A percentile compares a stretch with the other conserved stretches of the same genome.
phyloP scores from a whole-genome alignment of 2,113 vertebrate species.

The Bufo gargarizans region DNA sequence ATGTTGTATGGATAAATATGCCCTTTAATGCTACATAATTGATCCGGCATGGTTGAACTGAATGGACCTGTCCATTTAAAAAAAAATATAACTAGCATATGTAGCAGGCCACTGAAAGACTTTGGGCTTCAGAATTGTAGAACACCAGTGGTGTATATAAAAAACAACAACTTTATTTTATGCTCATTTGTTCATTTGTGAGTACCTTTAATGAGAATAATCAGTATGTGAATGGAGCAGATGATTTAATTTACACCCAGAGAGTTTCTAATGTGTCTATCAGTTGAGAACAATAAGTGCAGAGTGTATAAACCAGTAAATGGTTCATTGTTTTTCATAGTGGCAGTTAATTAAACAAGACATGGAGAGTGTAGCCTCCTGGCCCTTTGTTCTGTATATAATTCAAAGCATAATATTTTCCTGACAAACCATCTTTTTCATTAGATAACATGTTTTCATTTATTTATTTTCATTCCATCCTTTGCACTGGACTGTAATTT shows the following conservation, averaged over 20 bases:
- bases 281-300: constrained; percentile 3
- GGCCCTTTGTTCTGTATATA: constrained; percentile 51
- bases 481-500: no score
- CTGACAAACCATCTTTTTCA: constrained; percentile 48
- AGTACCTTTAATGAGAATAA: constrained; percentile 23
- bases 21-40: no score
- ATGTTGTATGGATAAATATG: no score
- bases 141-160: neutral
- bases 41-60: no score
- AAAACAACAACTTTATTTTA: neutral
- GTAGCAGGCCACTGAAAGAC: no score
- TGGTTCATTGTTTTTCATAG: constrained; percentile 47
- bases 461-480: constrained; percentile 2
- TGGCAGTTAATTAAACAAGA: constrained; percentile 56
- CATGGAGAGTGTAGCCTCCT: constrained; percentile 33
- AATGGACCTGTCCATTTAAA: no score
- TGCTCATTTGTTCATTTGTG: constrained; percentile 10
- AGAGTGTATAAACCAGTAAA: constrained; percentile 44
- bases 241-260: constrained; percentile 5
- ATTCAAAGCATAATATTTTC: constrained; percentile 36
- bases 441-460: constrained; percentile 39
- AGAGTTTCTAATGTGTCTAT: constrained; percentile 23
- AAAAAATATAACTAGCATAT: no score
- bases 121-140: neutral
- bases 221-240: constrained; percentile 28